phyloP scores from a whole-genome alignment of 2,888 invertebrate genomes.

The Luperina nickerlii region DNA sequence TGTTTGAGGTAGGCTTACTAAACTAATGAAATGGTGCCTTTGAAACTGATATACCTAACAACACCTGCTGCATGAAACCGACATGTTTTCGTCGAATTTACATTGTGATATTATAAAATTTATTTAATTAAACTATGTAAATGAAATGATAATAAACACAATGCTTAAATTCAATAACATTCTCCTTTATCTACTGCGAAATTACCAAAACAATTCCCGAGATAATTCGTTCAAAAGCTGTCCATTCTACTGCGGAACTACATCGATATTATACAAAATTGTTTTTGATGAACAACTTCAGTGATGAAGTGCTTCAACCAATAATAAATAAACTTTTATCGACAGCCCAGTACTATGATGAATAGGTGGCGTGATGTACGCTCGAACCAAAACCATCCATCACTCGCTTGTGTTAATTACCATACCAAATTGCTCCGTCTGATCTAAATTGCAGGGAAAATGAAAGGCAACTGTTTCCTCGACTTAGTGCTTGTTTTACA shows the following conservation, averaged over 20 bases:
- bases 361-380: constrained; percentile 69
- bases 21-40: constrained; percentile 28
- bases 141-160: constrained; percentile 12
- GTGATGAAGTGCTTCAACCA: constrained; percentile 67
- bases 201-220: constrained; percentile 18
- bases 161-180: constrained; percentile 20
- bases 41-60: constrained; percentile 8
- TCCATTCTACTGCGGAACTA: constrained; percentile 5
- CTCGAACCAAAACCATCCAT: constrained; percentile 76
- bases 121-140: constrained; percentile 13
- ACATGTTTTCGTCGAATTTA: background rate
- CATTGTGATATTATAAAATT: background rate
- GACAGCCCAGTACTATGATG: constrained; percentile 73
- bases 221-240: constrained; percentile 37
- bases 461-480: constrained; percentile 73
- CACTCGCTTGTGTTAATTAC: constrained; percentile 82
- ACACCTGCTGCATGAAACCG: background rate
- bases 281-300: constrained; percentile 58
- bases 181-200: constrained; percentile 15
- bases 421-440: constrained; percentile 82
- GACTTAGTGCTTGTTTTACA: constrained; percentile 54
- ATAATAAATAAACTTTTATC: constrained; percentile 71
- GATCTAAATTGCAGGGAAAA: constrained; percentile 77
- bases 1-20: constrained; percentile 92
- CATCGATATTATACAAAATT: constrained; percentile 42